A percentile compares a stretch with the other conserved stretches of the same genome.
phyloP scores from a whole-genome alignment of 2,888 invertebrate species.

The Tetranychus truncatus region DNA sequence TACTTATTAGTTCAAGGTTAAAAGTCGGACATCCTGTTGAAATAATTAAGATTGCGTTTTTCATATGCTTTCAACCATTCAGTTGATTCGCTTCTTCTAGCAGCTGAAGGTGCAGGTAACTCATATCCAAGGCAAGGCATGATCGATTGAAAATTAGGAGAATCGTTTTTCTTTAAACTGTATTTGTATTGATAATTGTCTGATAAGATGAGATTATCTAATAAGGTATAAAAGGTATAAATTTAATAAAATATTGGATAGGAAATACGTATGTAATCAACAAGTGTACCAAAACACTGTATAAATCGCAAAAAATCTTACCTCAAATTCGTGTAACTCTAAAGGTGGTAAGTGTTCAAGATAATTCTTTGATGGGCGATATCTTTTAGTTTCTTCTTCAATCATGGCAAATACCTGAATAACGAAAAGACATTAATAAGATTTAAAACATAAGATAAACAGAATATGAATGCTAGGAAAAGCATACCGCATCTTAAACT shows the following conservation, averaged over 20 bases:
- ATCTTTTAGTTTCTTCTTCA: conserved; percentile 90
- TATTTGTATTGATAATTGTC: no score
- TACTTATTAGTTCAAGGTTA: conserved; percentile 80
- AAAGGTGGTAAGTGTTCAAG: conserved; percentile 62
- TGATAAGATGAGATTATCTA: no score
- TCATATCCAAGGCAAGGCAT: no score
- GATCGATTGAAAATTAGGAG: no score
- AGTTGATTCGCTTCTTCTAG: conserved; percentile 70
- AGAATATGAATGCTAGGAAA: background rate
- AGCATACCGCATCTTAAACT: conserved; percentile 73
- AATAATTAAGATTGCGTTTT: conserved; percentile 84
- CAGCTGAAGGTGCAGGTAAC: conserved; percentile 75
- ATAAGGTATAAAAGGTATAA: no score
- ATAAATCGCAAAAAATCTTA: conserved; percentile 30
- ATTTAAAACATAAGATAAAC: background rate
- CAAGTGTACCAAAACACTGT: background rate
- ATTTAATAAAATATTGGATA: conserved; percentile 18
- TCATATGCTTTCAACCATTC: conserved; percentile 90
- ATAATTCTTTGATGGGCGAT: conserved; percentile 93
- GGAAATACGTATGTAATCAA: background rate
- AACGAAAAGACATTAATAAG: no score
- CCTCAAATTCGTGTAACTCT: conserved; percentile 63
- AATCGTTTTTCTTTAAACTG: conserved; percentile 89
- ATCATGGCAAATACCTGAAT: conserved; percentile 44
- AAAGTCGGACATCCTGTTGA: conserved; percentile 66